Conservation (phyloP, 92 coral and sea anemone species). For the Umimayanthus kanabou region DNA sequence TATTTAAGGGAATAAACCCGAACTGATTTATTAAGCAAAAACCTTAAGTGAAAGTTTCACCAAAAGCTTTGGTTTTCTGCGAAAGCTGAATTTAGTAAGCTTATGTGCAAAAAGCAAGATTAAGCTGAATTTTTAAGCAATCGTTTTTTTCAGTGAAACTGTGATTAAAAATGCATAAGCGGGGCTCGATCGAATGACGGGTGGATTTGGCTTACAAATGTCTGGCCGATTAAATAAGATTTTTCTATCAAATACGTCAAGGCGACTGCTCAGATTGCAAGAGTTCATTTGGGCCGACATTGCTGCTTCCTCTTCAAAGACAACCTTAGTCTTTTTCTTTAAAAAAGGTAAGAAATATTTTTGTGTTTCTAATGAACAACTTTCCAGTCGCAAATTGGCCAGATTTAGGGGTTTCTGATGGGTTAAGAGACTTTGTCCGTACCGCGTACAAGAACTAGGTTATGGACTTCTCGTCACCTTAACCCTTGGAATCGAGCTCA, state of each 20-base stretch:
- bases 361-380: not conserved
- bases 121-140: not conserved
- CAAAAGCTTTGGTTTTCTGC: not conserved
- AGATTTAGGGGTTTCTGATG: not conserved
- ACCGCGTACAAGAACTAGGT: not conserved
- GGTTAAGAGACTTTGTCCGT: not conserved
- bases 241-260: conserved; percentile 75
- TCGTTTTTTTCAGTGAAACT: not conserved
- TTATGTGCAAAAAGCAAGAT: not conserved
- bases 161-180: conserved; percentile 37
- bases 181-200: conserved; percentile 25
- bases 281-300: conserved; percentile 18
- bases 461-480: not conserved
- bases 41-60: not conserved
- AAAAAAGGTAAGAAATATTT: conserved; percentile 18
- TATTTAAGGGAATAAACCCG: not conserved
- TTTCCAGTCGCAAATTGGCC: not conserved
- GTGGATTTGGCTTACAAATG: conserved; percentile 65
- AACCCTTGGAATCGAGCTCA: not conserved
- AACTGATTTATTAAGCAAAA: not conserved
- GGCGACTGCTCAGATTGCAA: conserved; percentile 17
- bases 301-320: conserved; percentile 18
- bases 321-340: conserved; percentile 20
- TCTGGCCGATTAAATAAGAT: conserved; percentile 81
- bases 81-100: not conserved